phyloP scores from a whole-genome alignment of 1,140 invertebrate species.

The Dendroctonus valens region DNA sequence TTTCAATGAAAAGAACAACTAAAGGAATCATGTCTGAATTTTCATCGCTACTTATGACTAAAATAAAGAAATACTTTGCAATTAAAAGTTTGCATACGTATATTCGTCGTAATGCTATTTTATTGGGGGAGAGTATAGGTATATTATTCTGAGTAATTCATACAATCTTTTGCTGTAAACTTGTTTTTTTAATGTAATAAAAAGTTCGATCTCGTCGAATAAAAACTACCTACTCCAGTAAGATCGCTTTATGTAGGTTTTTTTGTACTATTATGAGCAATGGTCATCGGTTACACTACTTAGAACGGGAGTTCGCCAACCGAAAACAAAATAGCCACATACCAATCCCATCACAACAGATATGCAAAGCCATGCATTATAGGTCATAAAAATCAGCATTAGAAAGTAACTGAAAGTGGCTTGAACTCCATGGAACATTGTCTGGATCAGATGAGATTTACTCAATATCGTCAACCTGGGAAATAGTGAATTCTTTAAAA shows the following conservation, averaged over 20 bases:
- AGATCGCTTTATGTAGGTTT: not conserved
- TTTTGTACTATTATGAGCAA: conserved; percentile 8
- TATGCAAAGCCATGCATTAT: conserved; percentile 91
- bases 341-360: conserved; percentile 85
- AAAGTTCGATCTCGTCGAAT: no score
- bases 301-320: conserved; percentile 77
- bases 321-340: conserved; percentile 90
- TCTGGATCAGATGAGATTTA: conserved; percentile 77
- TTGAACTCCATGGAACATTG: conserved; percentile 85
- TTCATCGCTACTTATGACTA: no score
- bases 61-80: no score
- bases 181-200: no score
- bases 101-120: no score
- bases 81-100: no score
- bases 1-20: no score
- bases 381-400: conserved; percentile 99
- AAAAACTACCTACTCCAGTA: not conserved
- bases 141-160: no score
- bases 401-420: conserved; percentile 87
- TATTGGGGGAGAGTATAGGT: no score
- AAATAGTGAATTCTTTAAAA: conserved; percentile 35
- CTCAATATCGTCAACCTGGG: conserved; percentile 77
- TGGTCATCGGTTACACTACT: conserved; percentile 16
- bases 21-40: no score
- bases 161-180: no score